Base-by-base conservation (phyloP, 2,888 invertebrate genomes). In the Gymnoscelis rufifasciata region DNA sequence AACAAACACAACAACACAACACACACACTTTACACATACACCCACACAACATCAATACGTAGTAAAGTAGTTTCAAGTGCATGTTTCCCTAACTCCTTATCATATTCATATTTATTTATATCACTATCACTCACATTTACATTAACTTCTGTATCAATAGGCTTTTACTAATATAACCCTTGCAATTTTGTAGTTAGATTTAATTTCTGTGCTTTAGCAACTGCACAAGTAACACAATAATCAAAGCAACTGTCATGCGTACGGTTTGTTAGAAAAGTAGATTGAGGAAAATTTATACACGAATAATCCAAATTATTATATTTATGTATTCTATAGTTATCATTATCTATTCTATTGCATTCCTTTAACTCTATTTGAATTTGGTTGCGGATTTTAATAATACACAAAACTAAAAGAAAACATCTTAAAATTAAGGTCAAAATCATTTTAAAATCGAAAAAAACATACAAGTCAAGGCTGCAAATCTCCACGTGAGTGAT, bases 181-280 rank as follows among this genome's bases (percentile, higher is more conserved):
- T 52, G 60, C 64, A 59, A 67, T 68, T 65, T 68, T 67, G 71
- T 78, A 77, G 70, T 70, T 80, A 73, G 72, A 63, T 30, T 52
- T 71, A 66, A 68, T 64, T 60, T 70, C 62, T 73, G 68, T 66
- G 86, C 86, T 88, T 83, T 59, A 74, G 84, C 87, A 69, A 73
- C 61, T 68, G 84, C 86, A 80, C 76, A 68, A 68, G 66, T 82
- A 80, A 79, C 70, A 59, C 43, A 61, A 64, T 75, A 79, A 78
- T 69, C 59, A 60, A 61, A 70, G 86, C 83, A 75, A 87, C 88
- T 87, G 88, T 86, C 74, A 83, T 88, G 88, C 88, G 88, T 88
- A 87, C 87, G 78, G 74, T 77, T 76, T 75, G 64, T 72, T 66
- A 69, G 63, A 70, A 62, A 62, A 55, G 59, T 75, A 74, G 74